These are phyloP conservation scores for Alectoris magna DNA, from an alignment of 2,797 vertebrate genomes.

Conservation along the genomic window DNA sequence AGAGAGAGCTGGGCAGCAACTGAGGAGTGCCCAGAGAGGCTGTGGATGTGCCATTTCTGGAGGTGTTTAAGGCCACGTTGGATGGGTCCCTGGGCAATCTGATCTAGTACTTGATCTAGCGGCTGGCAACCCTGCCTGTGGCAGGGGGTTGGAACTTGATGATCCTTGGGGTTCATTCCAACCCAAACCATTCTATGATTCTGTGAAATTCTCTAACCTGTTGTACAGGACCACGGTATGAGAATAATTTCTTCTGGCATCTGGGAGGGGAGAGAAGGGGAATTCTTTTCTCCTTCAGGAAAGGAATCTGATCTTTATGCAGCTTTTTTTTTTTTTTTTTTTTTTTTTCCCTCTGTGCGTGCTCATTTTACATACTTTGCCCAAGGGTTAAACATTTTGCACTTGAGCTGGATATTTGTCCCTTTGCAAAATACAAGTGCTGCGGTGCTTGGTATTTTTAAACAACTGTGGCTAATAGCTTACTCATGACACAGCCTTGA, in stretches of 20 bases:
- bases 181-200: neutral
- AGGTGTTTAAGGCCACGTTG: too few species aligned
- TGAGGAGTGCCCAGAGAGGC: neutral
- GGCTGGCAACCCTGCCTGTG: too few species aligned
- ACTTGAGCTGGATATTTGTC: neutral
- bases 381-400: neutral
- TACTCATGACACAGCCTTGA: neutral
- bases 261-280: neutral
- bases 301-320: neutral
- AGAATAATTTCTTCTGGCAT: neutral
- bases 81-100: too few species aligned
- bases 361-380: neutral
- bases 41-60: too few species aligned
- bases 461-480: neutral
- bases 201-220: neutral
- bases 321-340: too few species aligned
- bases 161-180: too few species aligned
- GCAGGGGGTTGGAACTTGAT: too few species aligned
- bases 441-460: neutral
- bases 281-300: neutral
- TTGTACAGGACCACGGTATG: neutral
- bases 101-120: too few species aligned
- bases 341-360: neutral
- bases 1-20: neutral
- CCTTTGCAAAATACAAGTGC: neutral